These are phyloP conservation scores for Corticium candelabrum DNA, from an alignment of 37 sponge, comb jelly and placozoan genomes.

Conservation along the genomic window DNA sequence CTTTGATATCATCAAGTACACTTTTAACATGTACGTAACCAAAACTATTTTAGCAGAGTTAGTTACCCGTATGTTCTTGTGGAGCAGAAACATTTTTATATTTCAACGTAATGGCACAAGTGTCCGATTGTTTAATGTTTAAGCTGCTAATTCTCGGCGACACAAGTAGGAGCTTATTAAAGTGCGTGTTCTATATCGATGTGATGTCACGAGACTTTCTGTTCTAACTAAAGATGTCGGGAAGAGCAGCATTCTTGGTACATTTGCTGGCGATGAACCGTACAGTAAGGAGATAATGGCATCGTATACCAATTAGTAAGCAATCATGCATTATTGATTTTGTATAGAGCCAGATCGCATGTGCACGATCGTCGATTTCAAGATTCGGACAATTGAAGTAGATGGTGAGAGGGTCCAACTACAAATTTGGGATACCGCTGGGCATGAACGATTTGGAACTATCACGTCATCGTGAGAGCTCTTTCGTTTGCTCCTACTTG, in stretches of 20 bases:
- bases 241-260: slow-evolving; percentile 87
- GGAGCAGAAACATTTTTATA: no score
- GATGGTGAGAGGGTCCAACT: slow-evolving; percentile 98
- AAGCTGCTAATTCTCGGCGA: slow-evolving; percentile 98
- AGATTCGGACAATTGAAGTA: slow-evolving; percentile 98
- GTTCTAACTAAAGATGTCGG: slow-evolving; percentile 72
- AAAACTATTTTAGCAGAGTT: no score
- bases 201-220: no score
- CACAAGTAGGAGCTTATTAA: slow-evolving; percentile 92
- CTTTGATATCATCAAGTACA: no score
- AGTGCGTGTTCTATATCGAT: no score
- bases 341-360: slow-evolving; percentile 89
- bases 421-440: slow-evolving; percentile 99
- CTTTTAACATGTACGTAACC: no score
- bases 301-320: neutral
- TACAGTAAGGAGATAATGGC: slow-evolving; percentile 45
- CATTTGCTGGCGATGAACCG: slow-evolving; percentile 95
- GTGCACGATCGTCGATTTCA: slow-evolving; percentile 97
- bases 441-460: slow-evolving; percentile 95
- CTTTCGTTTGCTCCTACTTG: neutral
- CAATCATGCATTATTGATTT: neutral
- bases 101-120: slow-evolving; percentile 80
- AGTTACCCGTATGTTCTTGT: neutral
- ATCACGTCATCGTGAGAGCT: slow-evolving; percentile 82
- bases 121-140: slow-evolving; percentile 97